These are phyloP conservation scores for Leptopilina syphax DNA, from an alignment of 2,888 invertebrate species.

Conservation along the genomic window DNA sequence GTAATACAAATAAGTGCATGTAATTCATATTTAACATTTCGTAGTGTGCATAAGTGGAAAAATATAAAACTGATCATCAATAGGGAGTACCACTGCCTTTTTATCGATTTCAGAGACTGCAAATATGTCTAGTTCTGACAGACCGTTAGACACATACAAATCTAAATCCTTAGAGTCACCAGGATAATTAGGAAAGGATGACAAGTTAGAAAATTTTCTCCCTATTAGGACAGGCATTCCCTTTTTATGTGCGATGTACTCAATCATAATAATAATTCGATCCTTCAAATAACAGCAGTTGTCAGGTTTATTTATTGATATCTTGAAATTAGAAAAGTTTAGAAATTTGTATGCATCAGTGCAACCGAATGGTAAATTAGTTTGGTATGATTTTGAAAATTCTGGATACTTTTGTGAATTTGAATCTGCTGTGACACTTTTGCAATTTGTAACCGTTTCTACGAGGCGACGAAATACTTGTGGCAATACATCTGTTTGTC, in stretches of 20 bases:
- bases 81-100: not conserved
- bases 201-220: not conserved
- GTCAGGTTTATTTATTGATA: not conserved
- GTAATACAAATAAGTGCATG: no score
- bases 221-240: not conserved
- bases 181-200: not conserved
- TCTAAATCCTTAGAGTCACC: not conserved
- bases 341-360: not conserved
- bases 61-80: not conserved
- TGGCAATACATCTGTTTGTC: constrained; percentile 26
- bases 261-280: not conserved
- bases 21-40: no score
- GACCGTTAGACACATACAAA: not conserved
- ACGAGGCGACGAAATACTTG: constrained; percentile 43
- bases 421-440: not conserved
- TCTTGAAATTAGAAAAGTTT: not conserved
- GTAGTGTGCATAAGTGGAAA: not conserved
- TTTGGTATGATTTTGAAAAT: not conserved
- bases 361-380: not conserved
- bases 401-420: not conserved
- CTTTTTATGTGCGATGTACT: not conserved
- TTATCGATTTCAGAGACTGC: not conserved
- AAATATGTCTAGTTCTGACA: not conserved
- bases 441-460: constrained; percentile 7
- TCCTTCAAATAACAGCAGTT: constrained; percentile 9